Base-by-base conservation (phyloP, 2,797 vertebrate genomes). In the Alcedo quadribrachys region DNA sequence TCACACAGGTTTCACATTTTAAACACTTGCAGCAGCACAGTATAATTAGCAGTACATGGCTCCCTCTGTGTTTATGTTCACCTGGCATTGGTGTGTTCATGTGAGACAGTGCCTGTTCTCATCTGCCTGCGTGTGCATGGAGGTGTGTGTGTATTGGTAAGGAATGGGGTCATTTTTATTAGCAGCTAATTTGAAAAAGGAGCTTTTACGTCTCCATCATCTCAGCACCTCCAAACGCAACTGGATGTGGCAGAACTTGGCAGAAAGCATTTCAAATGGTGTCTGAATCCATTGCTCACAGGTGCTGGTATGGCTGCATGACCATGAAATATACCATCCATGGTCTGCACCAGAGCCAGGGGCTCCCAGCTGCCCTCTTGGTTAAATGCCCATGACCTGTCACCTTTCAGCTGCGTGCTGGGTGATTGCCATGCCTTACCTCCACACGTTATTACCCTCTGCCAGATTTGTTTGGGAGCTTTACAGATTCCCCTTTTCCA, bases 1-100 rank as follows among this genome's bases (percentile, higher is more conserved):
- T 93, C 94, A 94, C 15, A 67, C 71, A 81, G 82, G 91, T 95
- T 87, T 93, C 92, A 81, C 67, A 58, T 91, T 88, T 18, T 37
- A 45, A 89, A 77, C 3, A 3, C 60, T 89, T 86, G 80, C 87
- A 42, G 4, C 14, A 45, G 80, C 57, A 79, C 82, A 69, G 9
- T 35, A 6, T 66, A 75, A 91, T 91, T 73, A 93, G 74, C 33
- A 32, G 80, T 57, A 63, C 67, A 24, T 4, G 1, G 89, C 80
- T 94, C 63, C 70, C 83, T 84, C 74, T 63, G 48, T 70, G 80
- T 81, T 76, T 69, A 48, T 84, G 63, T 79, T 85, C 81, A 83
- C 43, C 69, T 79, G 79, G 77, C 45, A 65, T 14, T 2, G 0
- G 30, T 9, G 1, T 28, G 73, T 78, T 78, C 13, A 1, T 35